Conservation (phyloP, 2,113 vertebrate species). For the Embiotoca jacksoni region DNA sequence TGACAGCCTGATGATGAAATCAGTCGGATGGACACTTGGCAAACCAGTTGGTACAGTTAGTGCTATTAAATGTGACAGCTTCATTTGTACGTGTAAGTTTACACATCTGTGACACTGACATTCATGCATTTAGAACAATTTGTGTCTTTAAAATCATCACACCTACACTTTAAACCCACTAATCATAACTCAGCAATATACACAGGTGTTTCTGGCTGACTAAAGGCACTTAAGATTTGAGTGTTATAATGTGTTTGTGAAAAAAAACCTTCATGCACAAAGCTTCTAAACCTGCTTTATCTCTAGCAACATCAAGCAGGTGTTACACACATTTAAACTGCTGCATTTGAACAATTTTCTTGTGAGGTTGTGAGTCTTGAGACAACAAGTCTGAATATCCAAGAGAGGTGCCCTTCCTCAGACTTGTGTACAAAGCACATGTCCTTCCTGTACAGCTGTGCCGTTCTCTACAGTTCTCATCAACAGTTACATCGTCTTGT, state of each 20-base stretch:
- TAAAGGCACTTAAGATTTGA: not conserved
- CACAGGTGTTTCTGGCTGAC: no score
- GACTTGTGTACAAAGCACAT: no score
- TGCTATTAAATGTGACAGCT: not conserved
- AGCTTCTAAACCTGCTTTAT: not conserved
- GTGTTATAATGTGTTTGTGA: not conserved
- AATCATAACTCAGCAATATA: not conserved
- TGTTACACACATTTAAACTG: not conserved
- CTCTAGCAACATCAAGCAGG: not conserved
- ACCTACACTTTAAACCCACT: not conserved
- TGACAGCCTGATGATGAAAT: slow-evolving; percentile 4
- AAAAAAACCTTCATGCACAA: not conserved
- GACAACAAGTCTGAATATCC: not conserved
- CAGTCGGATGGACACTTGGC: not conserved
- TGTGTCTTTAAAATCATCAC: not conserved
- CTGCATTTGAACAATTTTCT: not conserved
- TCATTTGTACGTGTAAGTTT: slow-evolving; percentile 11
- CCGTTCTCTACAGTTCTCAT: not conserved
- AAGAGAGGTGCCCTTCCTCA: no score
- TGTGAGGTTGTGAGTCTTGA: not conserved
- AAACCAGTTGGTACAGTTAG: not conserved
- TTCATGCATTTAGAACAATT: slow-evolving; percentile 8
- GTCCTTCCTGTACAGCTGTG: not conserved
- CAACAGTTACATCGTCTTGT: not conserved
- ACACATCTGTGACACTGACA: not conserved